Evolutionary conservation across 2,113 vertebrate species (phyloP).

Genomic region (Cyprinus carpio): DNA sequence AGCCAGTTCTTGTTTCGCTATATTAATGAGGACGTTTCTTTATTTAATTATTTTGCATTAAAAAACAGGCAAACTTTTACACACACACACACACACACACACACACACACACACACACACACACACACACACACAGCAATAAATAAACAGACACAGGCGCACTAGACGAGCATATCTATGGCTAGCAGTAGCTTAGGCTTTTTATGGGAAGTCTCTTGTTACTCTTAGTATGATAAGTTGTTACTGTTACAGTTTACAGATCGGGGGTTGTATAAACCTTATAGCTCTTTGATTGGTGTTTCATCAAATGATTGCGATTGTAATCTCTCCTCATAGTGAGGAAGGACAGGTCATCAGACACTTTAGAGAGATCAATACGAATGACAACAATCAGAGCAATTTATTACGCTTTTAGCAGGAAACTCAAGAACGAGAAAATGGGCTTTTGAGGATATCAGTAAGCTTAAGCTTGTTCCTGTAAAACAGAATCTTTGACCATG

Average conservation of each 20-base stretch:
- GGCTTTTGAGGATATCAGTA: not conserved
- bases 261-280: not conserved
- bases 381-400: conserved; percentile 61
- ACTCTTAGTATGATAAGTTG: conserved; percentile 36
- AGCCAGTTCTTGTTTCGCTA: not conserved
- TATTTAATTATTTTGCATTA: not conserved
- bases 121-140: conserved; percentile 44
- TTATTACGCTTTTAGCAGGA: conserved; percentile 71
- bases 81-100: not conserved
- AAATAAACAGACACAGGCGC: conserved; percentile 66
- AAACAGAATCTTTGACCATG: not conserved
- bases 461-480: not conserved
- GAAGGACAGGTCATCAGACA: conserved; percentile 64
- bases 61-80: not conserved
- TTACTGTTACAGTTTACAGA: not conserved
- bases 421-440: conserved; percentile 41
- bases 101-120: not conserved
- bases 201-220: conserved; percentile 42
- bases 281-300: conserved; percentile 7
- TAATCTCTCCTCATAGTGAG: not conserved
- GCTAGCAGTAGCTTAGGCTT: conserved; percentile 37
- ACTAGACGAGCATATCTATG: conserved; percentile 61
- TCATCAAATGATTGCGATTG: not conserved
- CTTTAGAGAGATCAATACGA: conserved; percentile 69
- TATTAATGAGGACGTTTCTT: not conserved